Conservation (phyloP, 2,888 invertebrate genomes). For the Biston betularia region DNA sequence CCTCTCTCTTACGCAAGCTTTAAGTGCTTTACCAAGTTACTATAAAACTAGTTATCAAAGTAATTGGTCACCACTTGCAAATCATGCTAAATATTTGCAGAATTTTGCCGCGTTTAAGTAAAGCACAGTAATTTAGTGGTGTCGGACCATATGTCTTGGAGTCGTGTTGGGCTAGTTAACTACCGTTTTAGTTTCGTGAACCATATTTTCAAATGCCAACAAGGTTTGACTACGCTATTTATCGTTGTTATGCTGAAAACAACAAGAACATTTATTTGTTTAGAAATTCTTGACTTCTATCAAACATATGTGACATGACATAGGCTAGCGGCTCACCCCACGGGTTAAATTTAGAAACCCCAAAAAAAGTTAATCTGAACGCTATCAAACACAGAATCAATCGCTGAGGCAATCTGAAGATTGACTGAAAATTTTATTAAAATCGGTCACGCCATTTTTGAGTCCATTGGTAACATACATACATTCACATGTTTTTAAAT, state of each 20-base stretch:
- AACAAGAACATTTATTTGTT: too few relatives aligned
- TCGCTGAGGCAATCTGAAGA: too few relatives aligned
- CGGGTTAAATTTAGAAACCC: too few relatives aligned
- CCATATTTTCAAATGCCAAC: conserved; percentile 25
- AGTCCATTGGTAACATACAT: too few relatives aligned
- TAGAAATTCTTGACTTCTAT: neutral
- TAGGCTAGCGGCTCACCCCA: too few relatives aligned
- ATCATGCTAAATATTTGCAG: conserved; percentile 33
- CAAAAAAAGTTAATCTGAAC: too few relatives aligned
- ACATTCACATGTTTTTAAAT: too few relatives aligned
- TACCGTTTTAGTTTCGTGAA: conserved; percentile 8
- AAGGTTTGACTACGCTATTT: neutral
- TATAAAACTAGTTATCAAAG: conserved; percentile 31
- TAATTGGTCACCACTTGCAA: conserved; percentile 36
- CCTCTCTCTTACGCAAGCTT: conserved; percentile 31
- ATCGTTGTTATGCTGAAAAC: neutral
- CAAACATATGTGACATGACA: too few relatives aligned
- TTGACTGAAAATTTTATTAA: too few relatives aligned
- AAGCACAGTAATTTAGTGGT: conserved; percentile 30
- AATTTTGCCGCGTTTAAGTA: conserved; percentile 30
- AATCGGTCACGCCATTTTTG: too few relatives aligned
- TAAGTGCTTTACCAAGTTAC: conserved; percentile 30
- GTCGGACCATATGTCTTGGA: conserved; percentile 29
- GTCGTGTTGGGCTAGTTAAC: conserved; percentile 21
- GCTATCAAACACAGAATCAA: too few relatives aligned